Base-by-base conservation (phyloP, 1,140 invertebrate genomes). In the Plodia interpunctella region DNA sequence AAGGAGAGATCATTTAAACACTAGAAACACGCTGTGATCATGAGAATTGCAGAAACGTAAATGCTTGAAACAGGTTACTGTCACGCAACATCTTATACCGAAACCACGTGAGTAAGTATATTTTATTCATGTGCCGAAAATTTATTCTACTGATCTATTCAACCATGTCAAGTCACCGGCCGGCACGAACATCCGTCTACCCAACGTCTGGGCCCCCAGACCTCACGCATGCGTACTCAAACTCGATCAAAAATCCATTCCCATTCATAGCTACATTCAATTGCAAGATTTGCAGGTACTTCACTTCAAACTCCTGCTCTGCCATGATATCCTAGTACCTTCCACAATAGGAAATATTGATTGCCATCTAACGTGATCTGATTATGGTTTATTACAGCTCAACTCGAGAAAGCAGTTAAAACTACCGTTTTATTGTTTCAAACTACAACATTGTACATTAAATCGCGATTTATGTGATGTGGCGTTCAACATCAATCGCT, bases 241-340 rank as follows among this genome's bases (percentile, higher is more conserved):
- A 49, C 50, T 10, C 59, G 49, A 57, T 58, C 59, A 58, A 61
- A 65, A 65, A 65, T 65, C 63, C 52, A 65, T 63, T 54, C 56
- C 53, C 62, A 63, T 65, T 65, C 63, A 65, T 53, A 25, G 20
- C 49, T 51, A 35, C 19, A 53, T 53, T 53, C 13, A 44, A 13
- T 44, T 13, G 25, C 52, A 57, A 20, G 11, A 38, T 35, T 52
- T 35, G 52, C 4, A 53, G 19, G 20, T 25, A 53, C 19, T 38
- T 50, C 30, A 32, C 30, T 32, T 44, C 51, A 19, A 63, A 25
- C 56, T 52, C 56, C 28, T 19, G 0, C 3, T 13, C 18, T 18
- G 25, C 15, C 28, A 58, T 58, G 49, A 51, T 17, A 30, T 49
- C 50, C 57, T 59, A 49, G 49, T 59, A 59, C 49, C 57, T 52